A percentile compares a stretch with the other conserved stretches of the same genome.
Conservation (phyloP, 37 sponge, comb jelly and placozoan genomes). For the Oopsacas minuta region DNA sequence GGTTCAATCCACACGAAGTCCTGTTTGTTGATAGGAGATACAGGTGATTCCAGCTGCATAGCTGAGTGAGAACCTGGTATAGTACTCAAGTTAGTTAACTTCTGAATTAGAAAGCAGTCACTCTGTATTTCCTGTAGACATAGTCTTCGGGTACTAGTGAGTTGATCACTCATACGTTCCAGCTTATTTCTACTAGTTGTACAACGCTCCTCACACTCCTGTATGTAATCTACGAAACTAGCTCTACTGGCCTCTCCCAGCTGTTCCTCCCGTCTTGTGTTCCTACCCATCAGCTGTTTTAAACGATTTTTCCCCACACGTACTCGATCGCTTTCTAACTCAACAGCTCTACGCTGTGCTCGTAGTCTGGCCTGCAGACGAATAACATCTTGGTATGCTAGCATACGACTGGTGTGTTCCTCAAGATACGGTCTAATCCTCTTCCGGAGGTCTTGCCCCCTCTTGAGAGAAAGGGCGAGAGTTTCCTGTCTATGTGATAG, state of each 20-base stretch:
- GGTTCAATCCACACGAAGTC: background rate
- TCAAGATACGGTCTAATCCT: background rate
- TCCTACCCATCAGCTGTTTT: background rate
- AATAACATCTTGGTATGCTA: background rate
- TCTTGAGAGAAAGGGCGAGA: background rate
- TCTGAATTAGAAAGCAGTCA: background rate
- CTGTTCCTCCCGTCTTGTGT: background rate
- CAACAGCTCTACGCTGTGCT: background rate
- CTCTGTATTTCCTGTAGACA: background rate
- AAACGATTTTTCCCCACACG: background rate
- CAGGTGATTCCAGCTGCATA: background rate
- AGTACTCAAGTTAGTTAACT: background rate
- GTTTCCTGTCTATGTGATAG: background rate
- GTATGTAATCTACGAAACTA: background rate
- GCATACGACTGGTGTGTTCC: background rate
- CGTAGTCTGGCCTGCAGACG: background rate
- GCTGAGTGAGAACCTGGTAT: background rate
- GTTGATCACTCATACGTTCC: background rate
- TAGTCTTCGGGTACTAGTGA: background rate
- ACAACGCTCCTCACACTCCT: slow-evolving; percentile 17
- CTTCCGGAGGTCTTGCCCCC: background rate
- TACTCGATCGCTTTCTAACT: background rate
- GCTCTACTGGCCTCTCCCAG: background rate
- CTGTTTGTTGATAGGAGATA: background rate
- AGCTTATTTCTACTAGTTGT: background rate